Percentiles rank a stretch among this genome's conserved stretches.
Conservation (phyloP, 1,140 invertebrate species). For the Aphelinus atriplicis region DNA sequence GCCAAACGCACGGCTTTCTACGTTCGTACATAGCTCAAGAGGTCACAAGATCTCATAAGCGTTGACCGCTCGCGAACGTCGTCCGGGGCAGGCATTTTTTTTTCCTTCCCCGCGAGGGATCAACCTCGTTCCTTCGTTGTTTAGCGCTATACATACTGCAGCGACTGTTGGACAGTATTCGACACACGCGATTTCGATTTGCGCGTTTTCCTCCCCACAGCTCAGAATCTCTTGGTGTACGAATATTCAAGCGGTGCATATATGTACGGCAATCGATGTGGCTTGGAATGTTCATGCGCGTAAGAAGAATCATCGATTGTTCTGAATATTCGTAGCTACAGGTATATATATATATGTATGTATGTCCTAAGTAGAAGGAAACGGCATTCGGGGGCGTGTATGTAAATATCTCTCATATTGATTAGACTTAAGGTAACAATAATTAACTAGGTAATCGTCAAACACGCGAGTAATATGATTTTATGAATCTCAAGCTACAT, state of each 20-base stretch:
- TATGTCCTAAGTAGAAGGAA: background rate
- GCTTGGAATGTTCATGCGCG: background rate
- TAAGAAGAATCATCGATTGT: background rate
- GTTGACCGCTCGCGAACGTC: too few relatives aligned
- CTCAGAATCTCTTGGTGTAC: background rate
- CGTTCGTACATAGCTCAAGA: too few relatives aligned
- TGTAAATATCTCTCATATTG: conserved; percentile 26
- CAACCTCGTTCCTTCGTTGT: conserved; percentile 8
- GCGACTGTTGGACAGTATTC: conserved; percentile 40
- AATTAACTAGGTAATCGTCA: too few relatives aligned
- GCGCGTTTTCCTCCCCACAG: conserved; percentile 10
- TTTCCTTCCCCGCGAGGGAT: background rate
- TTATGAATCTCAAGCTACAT: too few relatives aligned
- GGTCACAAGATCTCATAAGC: too few relatives aligned
- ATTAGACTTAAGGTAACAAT: too few relatives aligned
- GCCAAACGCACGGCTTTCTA: too few relatives aligned
- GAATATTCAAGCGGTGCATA: background rate
- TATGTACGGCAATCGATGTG: background rate
- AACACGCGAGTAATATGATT: too few relatives aligned
- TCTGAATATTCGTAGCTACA: conserved; percentile 25
- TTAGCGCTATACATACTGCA: conserved; percentile 4
- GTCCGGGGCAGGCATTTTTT: too few relatives aligned
- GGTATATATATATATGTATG: background rate
- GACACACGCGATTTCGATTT: conserved; percentile 15
- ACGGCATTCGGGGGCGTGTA: conserved; percentile 19